phyloP scores from a whole-genome alignment of 2,888 invertebrate genomes.

The Cylindroiulus punctatus region DNA sequence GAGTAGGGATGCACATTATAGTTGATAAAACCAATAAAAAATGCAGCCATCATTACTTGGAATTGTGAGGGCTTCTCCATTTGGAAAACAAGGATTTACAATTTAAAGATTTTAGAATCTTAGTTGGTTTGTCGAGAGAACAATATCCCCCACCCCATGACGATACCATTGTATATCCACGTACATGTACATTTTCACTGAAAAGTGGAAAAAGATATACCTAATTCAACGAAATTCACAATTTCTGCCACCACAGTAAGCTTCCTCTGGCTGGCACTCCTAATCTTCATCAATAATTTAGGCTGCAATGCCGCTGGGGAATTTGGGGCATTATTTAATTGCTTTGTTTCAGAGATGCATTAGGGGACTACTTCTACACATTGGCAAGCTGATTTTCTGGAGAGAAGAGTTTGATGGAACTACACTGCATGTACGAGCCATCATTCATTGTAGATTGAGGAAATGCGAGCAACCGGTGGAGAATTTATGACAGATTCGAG shows the following conservation, averaged over 20 bases:
- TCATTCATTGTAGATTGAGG: neutral
- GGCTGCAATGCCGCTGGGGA: neutral
- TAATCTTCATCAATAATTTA: neutral
- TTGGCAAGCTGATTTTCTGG: neutral
- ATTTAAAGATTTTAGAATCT: no score
- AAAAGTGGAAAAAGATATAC: neutral
- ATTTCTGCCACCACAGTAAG: neutral
- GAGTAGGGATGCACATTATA: neutral
- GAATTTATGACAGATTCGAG: conserved; percentile 26
- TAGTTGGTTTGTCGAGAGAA: no score
- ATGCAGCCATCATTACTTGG: neutral
- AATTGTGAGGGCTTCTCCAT: neutral
- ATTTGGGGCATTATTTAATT: conserved; percentile 17
- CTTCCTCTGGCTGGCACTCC: neutral
- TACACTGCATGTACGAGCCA: neutral
- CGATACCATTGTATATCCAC: no score
- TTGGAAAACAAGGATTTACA: no score
- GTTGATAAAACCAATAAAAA: neutral
- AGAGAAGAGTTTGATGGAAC: neutral
- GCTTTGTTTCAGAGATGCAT: conserved; percentile 1
- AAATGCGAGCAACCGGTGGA: conserved; percentile 3
- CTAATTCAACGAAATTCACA: neutral
- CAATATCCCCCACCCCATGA: no score
- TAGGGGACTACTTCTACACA: neutral
- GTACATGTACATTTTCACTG: neutral